Evolutionary conservation across 2,888 invertebrate species (phyloP), one percentile per base, ranked within the genome.

Genomic region (Invenusta paracnida): DNA sequence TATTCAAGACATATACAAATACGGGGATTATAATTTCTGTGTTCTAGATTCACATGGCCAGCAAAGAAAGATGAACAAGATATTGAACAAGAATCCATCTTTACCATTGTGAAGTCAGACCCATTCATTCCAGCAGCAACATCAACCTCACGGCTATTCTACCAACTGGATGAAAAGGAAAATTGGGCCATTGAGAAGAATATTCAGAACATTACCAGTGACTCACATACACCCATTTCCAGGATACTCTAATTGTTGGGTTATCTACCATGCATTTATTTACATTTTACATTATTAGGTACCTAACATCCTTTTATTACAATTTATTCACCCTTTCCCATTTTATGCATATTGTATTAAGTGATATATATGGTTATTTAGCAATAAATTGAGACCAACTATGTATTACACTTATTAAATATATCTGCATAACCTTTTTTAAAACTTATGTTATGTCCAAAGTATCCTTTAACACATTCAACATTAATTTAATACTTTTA

Each of bases 21-120:
- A 48, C 5, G 17, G 48, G 48, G 48, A 48, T 48, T 48, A 48
- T 48, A 48, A 48, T 48, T 48, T 48, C 48, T 48, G 48, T 48
- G 48, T 48, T 48, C 23, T n/a, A 2, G 13, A 81, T 48, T 28
- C 29, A 73, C n/a, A 28, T 82, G 79, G 85, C 67, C 48, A 66
- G 81, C 67, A 82, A n/a, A 23, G 81, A 25, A 73, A 73, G 86
- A 79, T 27, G 67, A 29, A 86, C 13, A 28, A 30, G 11, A 67
- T 83, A 83, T 25, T 31, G 66, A 85, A 27, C 30, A 66, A 67
- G 17, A 84, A 25, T 5, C 23, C 29, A 79, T 79, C 79, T 79
- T 79, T 79, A 25, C 23, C 79, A 79, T 23, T 29, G 25, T 79
- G 79, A 79, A 79, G 29, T 29, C 79, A 25, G 25, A 79, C 79